Conservation (phyloP, 2,888 invertebrate genomes). For the Euproctis similis region DNA sequence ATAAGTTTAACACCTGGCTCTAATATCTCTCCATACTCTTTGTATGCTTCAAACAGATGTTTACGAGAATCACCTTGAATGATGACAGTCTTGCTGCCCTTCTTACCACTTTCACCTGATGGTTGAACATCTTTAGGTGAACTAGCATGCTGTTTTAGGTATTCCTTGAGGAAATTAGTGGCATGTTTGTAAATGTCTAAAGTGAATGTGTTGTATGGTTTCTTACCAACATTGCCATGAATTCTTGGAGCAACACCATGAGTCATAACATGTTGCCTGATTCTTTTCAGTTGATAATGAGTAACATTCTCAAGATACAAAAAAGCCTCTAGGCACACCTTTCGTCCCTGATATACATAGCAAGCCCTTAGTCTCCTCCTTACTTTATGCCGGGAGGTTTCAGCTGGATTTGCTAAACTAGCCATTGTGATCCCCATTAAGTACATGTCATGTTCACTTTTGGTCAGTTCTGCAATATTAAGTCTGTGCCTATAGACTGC, state of each 20-base stretch:
- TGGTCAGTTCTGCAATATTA: constrained; percentile 86
- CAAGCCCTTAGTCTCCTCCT: constrained; percentile 82
- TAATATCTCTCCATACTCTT: constrained; percentile 81
- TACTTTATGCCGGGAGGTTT: constrained; percentile 82
- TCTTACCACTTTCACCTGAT: constrained; percentile 63
- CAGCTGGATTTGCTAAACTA: constrained; percentile 83
- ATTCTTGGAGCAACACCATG: constrained; percentile 86
- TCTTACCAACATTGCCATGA: constrained; percentile 87
- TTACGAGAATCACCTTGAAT: constrained; percentile 77
- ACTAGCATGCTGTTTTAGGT: constrained; percentile 80
- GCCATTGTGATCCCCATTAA: constrained; percentile 91
- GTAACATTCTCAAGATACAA: constrained; percentile 87
- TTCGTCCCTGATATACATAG: constrained; percentile 85
- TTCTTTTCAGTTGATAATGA: constrained; percentile 85
- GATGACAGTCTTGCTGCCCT: constrained; percentile 65
- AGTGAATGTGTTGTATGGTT: constrained; percentile 87
- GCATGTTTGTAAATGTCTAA: constrained; percentile 86
- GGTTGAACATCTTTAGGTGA: constrained; percentile 70
- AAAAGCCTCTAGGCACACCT: constrained; percentile 86
- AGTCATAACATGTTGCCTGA: constrained; percentile 85
- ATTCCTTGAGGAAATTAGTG: constrained; percentile 84
- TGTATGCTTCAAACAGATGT: constrained; percentile 84
- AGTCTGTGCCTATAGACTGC: constrained; percentile 84
- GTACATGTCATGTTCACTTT: constrained; percentile 89
- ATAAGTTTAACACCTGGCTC: constrained; percentile 83